A percentile compares a stretch with the other conserved stretches of the same genome.
Conservation (phyloP, 2,888 invertebrate species). For the Cinara cedri region DNA sequence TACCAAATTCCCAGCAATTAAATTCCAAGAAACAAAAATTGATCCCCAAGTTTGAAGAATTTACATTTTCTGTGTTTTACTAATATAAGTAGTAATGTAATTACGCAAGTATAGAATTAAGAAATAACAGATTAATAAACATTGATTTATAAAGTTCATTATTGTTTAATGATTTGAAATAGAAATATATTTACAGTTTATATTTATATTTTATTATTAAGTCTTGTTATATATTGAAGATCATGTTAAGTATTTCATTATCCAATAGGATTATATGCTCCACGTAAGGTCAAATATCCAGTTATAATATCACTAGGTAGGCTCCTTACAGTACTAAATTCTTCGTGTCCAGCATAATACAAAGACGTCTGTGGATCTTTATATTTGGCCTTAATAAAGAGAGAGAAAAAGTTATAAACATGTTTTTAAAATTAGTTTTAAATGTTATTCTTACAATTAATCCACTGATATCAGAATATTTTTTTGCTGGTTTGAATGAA, state of each 20-base stretch:
- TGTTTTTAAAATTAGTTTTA: neutral
- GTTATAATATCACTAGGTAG: constrained; percentile 91
- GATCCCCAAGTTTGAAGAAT: constrained; percentile 42
- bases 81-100: constrained; percentile 43
- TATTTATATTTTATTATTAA: neutral
- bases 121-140: constrained; percentile 37
- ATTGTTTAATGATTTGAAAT: constrained; percentile 23
- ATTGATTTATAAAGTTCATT: constrained; percentile 26
- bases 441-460: constrained; percentile 68
- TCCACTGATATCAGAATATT: constrained; percentile 92
- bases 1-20: constrained; percentile 47
- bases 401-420: neutral
- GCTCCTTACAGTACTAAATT: constrained; percentile 82
- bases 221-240: neutral
- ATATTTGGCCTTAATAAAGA: constrained; percentile 72
- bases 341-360: constrained; percentile 83
- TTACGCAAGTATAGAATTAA: constrained; percentile 41
- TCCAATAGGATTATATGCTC: constrained; percentile 46
- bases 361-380: constrained; percentile 90
- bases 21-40: constrained; percentile 45
- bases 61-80: constrained; percentile 18
- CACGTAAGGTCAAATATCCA: constrained; percentile 81
- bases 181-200: constrained; percentile 12
- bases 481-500: constrained; percentile 87
- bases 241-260: neutral